These are phyloP conservation scores for Pomatostomus ruficeps DNA, from an alignment of 2,113 vertebrate species.

Conservation along the genomic window DNA sequence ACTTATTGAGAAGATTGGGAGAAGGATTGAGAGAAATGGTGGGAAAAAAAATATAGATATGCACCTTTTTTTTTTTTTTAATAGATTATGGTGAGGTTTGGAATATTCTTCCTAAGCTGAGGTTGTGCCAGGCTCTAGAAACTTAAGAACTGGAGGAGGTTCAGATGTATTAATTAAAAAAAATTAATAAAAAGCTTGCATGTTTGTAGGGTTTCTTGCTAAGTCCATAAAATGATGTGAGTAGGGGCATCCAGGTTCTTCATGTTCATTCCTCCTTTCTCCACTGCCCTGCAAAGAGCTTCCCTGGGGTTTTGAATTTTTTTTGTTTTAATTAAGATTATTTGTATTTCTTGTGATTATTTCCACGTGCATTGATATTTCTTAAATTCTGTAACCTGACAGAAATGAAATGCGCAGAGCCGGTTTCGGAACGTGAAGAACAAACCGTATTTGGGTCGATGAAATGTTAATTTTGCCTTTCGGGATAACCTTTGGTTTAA, in stretches of 20 bases:
- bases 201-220: background rate
- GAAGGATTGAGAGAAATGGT: background rate
- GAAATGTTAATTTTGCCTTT: background rate
- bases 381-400: background rate
- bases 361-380: background rate
- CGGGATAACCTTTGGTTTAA: background rate
- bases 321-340: background rate
- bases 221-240: background rate
- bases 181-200: background rate
- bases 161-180: background rate
- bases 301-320: background rate
- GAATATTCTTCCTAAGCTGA: background rate
- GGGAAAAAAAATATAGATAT: too few relatives aligned
- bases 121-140: background rate
- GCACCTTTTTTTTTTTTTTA: too few relatives aligned
- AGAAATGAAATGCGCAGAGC: background rate
- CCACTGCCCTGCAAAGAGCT: background rate
- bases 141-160: background rate
- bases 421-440: background rate
- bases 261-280: background rate
- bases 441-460: rapidly evolving
- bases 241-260: background rate
- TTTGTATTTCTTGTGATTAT: background rate
- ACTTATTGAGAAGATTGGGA: background rate
- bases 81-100: background rate